Evolutionary conservation across 2,113 vertebrate genomes (phyloP).

Genomic region (Scomber japonicus): DNA sequence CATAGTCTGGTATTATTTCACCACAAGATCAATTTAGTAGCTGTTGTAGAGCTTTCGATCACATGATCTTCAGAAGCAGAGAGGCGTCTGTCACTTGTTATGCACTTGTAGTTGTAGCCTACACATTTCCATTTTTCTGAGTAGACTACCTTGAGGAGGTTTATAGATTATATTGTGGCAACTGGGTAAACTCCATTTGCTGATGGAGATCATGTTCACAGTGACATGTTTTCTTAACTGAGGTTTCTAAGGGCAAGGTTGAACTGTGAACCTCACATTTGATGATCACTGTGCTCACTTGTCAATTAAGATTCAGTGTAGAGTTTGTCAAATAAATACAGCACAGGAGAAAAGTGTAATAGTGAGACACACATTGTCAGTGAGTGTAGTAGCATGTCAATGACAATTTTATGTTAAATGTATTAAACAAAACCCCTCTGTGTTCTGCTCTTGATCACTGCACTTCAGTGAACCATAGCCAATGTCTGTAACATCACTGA

Average conservation of each 20-base stretch:
- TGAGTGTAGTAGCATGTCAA: constrained; percentile 42
- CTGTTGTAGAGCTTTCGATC: neutral
- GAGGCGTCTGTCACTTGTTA: neutral
- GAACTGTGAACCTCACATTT: neutral
- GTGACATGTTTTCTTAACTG: neutral
- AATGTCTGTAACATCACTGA: constrained; percentile 48
- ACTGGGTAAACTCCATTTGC: neutral
- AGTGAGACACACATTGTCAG: neutral
- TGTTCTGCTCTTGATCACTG: constrained; percentile 38
- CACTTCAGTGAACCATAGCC: constrained; percentile 14
- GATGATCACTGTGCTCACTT: neutral
- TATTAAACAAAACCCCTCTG: constrained; percentile 48
- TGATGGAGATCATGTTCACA: neutral
- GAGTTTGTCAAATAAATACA: neutral
- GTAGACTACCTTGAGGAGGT: neutral
- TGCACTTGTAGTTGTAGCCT: neutral
- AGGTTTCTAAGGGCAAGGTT: neutral
- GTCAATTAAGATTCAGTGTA: neutral
- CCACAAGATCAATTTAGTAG: too few relatives aligned
- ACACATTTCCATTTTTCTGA: neutral
- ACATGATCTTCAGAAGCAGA: neutral
- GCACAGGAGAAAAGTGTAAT: neutral
- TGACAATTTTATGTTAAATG: constrained; percentile 45
- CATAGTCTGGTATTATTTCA: too few relatives aligned
- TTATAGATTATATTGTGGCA: too few relatives aligned